A percentile compares a stretch with the other conserved stretches of the same genome.
Evolutionary conservation across 2,113 vertebrate species (phyloP).

Genomic region (Entelurus aequoreus): DNA sequence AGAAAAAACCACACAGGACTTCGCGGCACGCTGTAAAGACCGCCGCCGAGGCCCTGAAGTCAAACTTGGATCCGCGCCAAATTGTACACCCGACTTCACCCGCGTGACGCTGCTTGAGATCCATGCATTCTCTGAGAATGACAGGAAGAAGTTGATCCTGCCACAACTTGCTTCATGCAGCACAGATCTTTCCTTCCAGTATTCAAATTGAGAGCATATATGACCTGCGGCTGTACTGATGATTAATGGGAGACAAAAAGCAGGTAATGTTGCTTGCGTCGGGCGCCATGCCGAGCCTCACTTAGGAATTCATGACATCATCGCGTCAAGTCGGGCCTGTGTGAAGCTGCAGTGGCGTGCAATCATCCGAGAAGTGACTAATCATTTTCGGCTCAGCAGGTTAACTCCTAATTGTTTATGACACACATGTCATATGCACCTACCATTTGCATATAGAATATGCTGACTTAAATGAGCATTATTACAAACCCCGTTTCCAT

Average conservation of each 20-base stretch:
- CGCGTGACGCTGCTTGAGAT: too few species aligned
- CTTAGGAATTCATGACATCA: conserved; percentile 51
- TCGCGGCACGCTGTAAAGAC: too few species aligned
- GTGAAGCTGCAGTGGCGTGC: neutral
- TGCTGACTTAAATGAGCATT: neutral
- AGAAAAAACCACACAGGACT: too few species aligned
- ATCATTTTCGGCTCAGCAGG: conserved; percentile 31
- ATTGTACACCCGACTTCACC: too few species aligned
- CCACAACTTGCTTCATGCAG: too few species aligned
- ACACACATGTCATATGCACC: neutral
- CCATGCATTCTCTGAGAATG: too few species aligned
- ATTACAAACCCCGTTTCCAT: too few species aligned
- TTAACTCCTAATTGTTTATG: neutral
- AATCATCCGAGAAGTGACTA: conserved; percentile 36
- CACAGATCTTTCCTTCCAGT: neutral
- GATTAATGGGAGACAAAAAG: conserved; percentile 40
- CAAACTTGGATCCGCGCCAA: too few species aligned
- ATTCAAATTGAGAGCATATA: neutral
- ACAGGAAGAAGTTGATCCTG: too few species aligned
- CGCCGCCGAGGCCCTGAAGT: too few species aligned
- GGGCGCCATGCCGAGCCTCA: conserved; percentile 27
- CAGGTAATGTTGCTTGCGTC: conserved; percentile 44
- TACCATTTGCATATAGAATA: neutral
- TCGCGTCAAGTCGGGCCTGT: conserved; percentile 3
- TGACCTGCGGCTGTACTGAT: conserved; percentile 17